These are phyloP conservation scores for Hystrix cristata DNA, from an alignment of 2,113 vertebrate species.

Conservation along the genomic window DNA sequence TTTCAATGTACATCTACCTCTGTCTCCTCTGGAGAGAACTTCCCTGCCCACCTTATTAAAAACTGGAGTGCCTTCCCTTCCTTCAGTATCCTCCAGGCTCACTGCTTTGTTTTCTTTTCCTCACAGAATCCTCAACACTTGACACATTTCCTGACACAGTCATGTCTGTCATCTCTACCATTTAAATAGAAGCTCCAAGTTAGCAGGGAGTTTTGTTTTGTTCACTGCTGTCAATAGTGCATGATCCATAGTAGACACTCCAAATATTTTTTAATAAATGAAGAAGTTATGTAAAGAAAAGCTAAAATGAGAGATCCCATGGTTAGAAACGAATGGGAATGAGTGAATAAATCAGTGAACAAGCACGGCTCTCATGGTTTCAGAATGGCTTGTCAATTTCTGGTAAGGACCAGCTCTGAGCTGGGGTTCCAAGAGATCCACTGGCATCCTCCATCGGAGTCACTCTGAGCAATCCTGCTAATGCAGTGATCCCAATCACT, in stretches of 20 bases:
- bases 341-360: neutral
- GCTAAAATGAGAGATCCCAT: neutral
- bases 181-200: neutral
- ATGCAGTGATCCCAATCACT: neutral
- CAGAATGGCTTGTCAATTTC: neutral
- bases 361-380: neutral
- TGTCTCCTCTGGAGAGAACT: neutral
- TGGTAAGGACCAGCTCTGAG: neutral
- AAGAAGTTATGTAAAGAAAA: constrained; percentile 37
- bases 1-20: neutral
- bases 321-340: neutral
- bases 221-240: neutral
- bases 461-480: neutral
- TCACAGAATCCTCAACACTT: neutral
- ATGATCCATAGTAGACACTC: neutral
- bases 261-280: neutral
- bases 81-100: neutral
- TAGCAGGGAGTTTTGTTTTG: neutral
- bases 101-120: neutral
- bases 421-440: neutral
- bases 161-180: neutral
- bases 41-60: neutral
- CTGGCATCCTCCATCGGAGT: neutral
- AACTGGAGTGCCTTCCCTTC: neutral
- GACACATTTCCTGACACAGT: neutral